A percentile compares a stretch with the other conserved stretches of the same genome.
phyloP scores from a whole-genome alignment of 2,797 vertebrate species.

The Falco rusticolus region DNA sequence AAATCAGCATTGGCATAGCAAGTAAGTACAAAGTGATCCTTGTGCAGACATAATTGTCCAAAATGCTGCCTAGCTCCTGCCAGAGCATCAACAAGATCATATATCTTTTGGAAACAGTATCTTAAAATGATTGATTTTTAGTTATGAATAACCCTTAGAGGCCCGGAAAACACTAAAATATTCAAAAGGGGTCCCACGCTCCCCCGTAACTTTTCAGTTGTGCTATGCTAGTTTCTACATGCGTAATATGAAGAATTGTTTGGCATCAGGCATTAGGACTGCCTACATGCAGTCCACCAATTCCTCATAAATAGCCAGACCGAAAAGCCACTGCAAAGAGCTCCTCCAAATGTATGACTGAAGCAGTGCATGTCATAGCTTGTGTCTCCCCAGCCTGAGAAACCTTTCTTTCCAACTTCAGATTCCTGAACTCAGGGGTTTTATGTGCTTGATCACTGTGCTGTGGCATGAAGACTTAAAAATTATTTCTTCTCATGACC shows the following conservation, averaged over 20 bases:
- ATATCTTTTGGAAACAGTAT: not conserved
- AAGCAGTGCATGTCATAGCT: not conserved
- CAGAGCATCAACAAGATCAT: not conserved
- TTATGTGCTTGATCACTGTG: not conserved
- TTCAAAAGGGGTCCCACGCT: not conserved
- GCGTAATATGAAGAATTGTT: not conserved
- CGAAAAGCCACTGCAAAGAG: not conserved
- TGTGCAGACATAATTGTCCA: not conserved
- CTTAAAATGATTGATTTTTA: not conserved
- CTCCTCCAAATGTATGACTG: not conserved
- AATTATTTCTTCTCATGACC: not conserved
- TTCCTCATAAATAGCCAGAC: not conserved
- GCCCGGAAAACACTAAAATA: not conserved
- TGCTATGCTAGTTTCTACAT: not conserved
- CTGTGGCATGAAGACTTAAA: conserved; percentile 19
- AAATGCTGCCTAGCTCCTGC: not conserved
- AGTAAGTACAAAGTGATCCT: not conserved
- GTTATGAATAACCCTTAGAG: not conserved
- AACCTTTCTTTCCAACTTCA: not conserved
- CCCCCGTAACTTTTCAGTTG: not conserved
- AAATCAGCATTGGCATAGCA: conserved; percentile 3
- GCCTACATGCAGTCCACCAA: not conserved
- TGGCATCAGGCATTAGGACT: not conserved
- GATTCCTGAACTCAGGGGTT: not conserved
- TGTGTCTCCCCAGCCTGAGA: not conserved